A percentile compares a stretch with the other conserved stretches of the same genome.
phyloP scores from a whole-genome alignment of 1,140 invertebrate species.

The Cherax quadricarinatus region DNA sequence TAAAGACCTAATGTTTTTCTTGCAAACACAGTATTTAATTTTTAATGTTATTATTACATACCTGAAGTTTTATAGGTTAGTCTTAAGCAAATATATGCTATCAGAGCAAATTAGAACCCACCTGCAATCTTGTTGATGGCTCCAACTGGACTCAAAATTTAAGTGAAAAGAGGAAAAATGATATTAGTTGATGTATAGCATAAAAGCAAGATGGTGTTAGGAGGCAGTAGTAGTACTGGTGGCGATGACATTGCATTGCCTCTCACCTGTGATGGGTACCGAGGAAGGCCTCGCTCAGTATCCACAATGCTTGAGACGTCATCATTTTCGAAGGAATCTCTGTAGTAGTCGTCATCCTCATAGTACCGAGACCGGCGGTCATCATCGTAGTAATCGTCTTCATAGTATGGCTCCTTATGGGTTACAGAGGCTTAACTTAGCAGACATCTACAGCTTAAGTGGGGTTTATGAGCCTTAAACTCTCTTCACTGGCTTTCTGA shows the following conservation, averaged over 20 bases:
- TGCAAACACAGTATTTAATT: too few species aligned
- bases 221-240: neutral
- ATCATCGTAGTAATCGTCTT: conserved; percentile 67
- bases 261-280: conserved; percentile 72
- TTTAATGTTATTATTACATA: too few species aligned
- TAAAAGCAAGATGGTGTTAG: too few species aligned
- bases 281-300: conserved; percentile 66
- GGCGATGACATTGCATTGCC: neutral
- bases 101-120: neutral
- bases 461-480: conserved; percentile 7
- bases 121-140: neutral
- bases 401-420: conserved; percentile 73
- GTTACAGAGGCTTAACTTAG: conserved; percentile 65
- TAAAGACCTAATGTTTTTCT: too few species aligned
- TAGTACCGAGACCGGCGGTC: conserved; percentile 57
- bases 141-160: neutral
- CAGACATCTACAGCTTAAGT: conserved; percentile 20
- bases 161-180: neutral
- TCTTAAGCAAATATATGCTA: too few species aligned
- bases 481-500: conserved; percentile 14
- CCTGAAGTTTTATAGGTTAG: too few species aligned
- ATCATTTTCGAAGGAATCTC: conserved; percentile 71
- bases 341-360: conserved; percentile 70
- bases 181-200: neutral
- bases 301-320: conserved; percentile 69